Evolutionary conservation across 2,113 vertebrate genomes (phyloP).

Genomic region (Cacatua alba): DNA sequence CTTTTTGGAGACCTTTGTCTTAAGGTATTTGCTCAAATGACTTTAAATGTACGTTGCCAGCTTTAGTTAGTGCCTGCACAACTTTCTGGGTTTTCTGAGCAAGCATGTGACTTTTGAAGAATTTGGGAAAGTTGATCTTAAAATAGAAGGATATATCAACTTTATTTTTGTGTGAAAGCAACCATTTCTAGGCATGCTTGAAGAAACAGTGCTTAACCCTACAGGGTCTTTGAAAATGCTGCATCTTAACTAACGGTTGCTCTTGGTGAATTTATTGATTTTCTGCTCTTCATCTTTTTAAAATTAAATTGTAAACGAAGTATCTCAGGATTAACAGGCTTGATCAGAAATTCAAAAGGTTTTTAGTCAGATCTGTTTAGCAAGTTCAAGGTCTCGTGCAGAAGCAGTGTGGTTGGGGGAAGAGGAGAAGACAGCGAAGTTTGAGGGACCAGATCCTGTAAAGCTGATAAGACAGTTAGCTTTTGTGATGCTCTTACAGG

Average conservation of each 20-base stretch:
- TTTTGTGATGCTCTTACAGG: neutral
- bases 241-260: neutral
- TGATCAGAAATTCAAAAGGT: neutral
- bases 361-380: neutral
- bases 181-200: neutral
- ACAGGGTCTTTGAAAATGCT: neutral
- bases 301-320: neutral
- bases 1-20: neutral
- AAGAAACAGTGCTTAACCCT: neutral
- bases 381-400: neutral
- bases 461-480: neutral
- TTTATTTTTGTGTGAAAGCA: neutral
- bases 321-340: neutral
- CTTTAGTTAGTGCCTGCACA: neutral
- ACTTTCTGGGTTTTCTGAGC: neutral
- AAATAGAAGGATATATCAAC: constrained; percentile 7
- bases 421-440: neutral
- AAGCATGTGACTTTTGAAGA: neutral
- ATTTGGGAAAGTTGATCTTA: neutral
- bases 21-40: neutral
- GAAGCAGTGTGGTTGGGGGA: neutral
- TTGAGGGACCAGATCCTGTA: neutral
- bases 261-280: neutral
- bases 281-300: neutral
- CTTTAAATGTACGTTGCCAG: neutral